These are phyloP conservation scores for Epinephelus cyanopodus DNA, from an alignment of 2,113 vertebrate species.

Conservation along the genomic window DNA sequence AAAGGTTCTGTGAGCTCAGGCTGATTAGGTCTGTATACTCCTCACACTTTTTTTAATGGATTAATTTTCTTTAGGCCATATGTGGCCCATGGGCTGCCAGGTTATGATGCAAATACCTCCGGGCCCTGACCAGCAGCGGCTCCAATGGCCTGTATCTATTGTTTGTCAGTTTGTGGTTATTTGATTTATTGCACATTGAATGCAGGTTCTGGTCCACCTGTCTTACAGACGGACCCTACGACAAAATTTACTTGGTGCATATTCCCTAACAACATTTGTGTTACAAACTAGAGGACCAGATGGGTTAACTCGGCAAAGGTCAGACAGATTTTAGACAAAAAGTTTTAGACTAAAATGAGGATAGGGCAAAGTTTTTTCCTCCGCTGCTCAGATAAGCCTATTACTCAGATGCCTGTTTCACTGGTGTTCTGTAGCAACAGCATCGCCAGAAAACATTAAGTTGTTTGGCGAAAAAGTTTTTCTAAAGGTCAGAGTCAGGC, in stretches of 20 bases:
- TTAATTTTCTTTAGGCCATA: neutral
- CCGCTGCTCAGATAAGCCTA: too few species aligned
- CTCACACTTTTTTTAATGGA: neutral
- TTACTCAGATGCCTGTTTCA: neutral
- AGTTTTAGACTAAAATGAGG: too few species aligned
- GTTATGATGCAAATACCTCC: neutral
- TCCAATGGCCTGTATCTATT: neutral
- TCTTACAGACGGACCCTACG: neutral
- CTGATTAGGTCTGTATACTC: neutral
- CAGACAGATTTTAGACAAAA: too few species aligned
- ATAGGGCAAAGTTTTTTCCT: too few species aligned
- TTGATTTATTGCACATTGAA: neutral
- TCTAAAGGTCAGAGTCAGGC: neutral
- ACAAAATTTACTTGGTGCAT: neutral
- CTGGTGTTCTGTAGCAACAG: too few species aligned
- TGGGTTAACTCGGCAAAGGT: too few species aligned
- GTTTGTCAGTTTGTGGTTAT: neutral
- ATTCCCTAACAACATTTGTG: neutral
- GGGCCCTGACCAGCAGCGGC: neutral
- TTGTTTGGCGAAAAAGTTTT: neutral
- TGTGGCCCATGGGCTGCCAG: too few species aligned
- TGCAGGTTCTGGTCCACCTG: neutral
- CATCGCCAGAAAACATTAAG: neutral
- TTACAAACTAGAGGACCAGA: neutral
- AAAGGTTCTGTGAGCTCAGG: neutral